phyloP scores from a whole-genome alignment of 2,888 invertebrate species.

The Vandiemenella viatica region DNA sequence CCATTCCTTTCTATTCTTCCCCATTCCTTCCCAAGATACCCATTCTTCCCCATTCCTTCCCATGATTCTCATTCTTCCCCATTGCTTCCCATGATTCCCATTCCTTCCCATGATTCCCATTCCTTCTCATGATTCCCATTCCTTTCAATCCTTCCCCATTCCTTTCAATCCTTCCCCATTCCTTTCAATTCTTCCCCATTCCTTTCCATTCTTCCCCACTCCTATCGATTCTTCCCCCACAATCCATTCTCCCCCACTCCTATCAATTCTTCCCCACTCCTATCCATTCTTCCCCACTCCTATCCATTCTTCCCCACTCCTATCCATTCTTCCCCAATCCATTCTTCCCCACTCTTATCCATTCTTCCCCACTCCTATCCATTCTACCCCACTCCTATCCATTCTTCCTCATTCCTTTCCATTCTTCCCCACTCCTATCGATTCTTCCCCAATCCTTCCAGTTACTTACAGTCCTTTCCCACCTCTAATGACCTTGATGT shows the following conservation, averaged over 20 bases:
- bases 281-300: not conserved
- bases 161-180: not conserved
- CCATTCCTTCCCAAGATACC: not conserved
- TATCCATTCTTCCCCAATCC: not conserved
- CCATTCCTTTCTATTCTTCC: not conserved
- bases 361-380: not conserved
- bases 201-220: not conserved
- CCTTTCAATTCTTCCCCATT: not conserved
- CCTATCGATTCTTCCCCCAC: not conserved
- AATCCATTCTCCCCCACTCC: not conserved
- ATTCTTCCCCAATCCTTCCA: not conserved
- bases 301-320: too few relatives aligned
- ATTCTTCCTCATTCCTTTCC: not conserved
- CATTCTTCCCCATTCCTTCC: not conserved
- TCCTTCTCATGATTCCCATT: not conserved
- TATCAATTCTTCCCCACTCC: too few relatives aligned
- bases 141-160: not conserved
- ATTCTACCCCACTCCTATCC: not conserved
- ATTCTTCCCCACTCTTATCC: not conserved
- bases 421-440: not conserved
- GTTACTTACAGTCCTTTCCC: too few relatives aligned
- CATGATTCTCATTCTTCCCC: not conserved
- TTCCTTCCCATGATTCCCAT: not conserved
- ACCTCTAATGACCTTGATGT: too few relatives aligned
- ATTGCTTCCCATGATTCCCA: not conserved